Evolutionary conservation across 2,113 vertebrate species (phyloP).

Genomic region (Dunckerocampus dactyliophorus): DNA sequence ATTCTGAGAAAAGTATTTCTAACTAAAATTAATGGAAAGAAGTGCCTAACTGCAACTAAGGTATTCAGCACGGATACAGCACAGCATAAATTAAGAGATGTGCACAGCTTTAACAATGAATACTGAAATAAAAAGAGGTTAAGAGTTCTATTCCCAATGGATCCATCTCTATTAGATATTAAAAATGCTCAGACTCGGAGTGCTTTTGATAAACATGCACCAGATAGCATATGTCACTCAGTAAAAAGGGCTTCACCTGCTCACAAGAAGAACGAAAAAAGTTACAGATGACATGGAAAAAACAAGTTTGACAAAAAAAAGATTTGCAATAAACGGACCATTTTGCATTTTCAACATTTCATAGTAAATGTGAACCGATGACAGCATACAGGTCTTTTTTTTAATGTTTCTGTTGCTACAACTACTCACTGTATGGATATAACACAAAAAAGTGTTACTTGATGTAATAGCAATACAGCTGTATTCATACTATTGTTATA

Average conservation of each 20-base stretch:
- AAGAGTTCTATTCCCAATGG: slow-evolving; percentile 5
- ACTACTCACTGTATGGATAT: background rate
- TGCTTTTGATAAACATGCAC: slow-evolving; percentile 16
- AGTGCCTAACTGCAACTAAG: slow-evolving; percentile 6
- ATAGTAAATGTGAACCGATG: background rate
- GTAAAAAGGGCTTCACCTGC: slow-evolving; percentile 2
- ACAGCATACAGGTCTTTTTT: background rate
- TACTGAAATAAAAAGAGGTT: slow-evolving; percentile 5
- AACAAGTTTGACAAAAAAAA: background rate
- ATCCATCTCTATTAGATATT: background rate
- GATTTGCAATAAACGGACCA: background rate
- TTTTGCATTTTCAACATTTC: background rate
- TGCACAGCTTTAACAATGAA: background rate
- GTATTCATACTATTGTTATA: too few relatives aligned
- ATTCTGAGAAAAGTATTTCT: background rate
- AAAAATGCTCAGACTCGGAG: slow-evolving; percentile 4
- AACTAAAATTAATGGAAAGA: background rate
- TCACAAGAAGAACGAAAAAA: slow-evolving; percentile 3
- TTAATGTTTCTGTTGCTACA: background rate
- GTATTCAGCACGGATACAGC: background rate
- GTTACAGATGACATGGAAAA: background rate
- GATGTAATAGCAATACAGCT: too few relatives aligned
- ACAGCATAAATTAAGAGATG: background rate
- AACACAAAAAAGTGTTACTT: background rate
- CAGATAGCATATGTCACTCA: slow-evolving; percentile 2